phyloP scores from a whole-genome alignment of 2,113 vertebrate species.

The Lamprotornis superbus region DNA sequence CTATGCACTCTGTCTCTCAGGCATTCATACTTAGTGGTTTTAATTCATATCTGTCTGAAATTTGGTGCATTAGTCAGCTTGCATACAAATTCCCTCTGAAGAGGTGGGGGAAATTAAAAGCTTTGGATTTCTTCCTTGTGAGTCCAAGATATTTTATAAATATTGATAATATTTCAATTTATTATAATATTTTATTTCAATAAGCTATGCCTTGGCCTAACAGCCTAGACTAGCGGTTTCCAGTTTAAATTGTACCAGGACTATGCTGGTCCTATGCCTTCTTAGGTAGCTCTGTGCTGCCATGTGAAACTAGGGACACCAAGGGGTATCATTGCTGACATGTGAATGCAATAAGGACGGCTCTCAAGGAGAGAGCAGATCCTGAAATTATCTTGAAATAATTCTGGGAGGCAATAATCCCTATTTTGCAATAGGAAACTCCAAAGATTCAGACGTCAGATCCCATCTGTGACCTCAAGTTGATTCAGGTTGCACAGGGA shows the following conservation, averaged over 20 bases:
- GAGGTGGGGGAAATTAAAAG: not conserved
- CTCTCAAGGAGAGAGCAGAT: not conserved
- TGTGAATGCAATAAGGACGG: accelerated
- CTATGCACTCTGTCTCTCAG: not conserved
- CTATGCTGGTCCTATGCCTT: not conserved
- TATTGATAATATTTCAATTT: not conserved
- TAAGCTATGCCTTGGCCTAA: not conserved
- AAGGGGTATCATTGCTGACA: not conserved
- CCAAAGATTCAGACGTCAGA: not conserved
- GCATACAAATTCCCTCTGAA: not conserved
- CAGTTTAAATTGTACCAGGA: not conserved
- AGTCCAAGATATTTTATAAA: not conserved
- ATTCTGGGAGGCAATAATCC: not conserved
- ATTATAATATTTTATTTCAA: not conserved
- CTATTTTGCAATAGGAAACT: not conserved
- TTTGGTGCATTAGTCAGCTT: not conserved
- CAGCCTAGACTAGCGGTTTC: not conserved
- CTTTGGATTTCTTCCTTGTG: not conserved
- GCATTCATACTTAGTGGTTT: not conserved
- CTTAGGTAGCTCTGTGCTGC: not conserved
- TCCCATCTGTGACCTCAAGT: not conserved
- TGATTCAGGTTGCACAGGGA: not conserved
- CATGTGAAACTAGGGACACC: accelerated
- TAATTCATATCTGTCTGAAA: slow-evolving; percentile 7
- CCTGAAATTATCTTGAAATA: not conserved